Percentiles rank a stretch among this genome's conserved stretches.
Conservation (phyloP, 2,113 vertebrate species). For the Equus przewalskii region DNA sequence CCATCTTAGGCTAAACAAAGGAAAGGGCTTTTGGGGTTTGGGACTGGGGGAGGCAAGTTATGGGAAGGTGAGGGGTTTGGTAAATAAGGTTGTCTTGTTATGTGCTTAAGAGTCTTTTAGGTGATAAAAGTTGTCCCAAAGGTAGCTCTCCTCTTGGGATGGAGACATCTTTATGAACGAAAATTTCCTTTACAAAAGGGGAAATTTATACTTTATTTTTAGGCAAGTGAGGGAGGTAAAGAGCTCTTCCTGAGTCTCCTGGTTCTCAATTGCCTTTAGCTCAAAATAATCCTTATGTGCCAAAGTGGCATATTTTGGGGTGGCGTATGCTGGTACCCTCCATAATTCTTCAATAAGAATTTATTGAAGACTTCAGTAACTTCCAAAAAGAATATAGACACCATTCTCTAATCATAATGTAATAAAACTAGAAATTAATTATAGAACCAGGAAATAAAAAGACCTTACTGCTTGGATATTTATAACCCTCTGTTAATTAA, state of each 20-base stretch:
- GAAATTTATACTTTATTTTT: not conserved
- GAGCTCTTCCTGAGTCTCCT: not conserved
- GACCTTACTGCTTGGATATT: not conserved
- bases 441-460: slow-evolving; percentile 1
- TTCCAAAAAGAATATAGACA: not conserved
- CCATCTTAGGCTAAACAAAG: not conserved
- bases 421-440: not conserved
- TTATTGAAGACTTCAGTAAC: not conserved
- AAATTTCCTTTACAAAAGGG: not conserved
- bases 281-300: not conserved
- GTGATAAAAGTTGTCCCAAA: not conserved
- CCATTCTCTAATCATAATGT: not conserved
- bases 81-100: not conserved
- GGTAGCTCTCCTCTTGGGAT: not conserved
- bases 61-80: not conserved
- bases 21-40: not conserved
- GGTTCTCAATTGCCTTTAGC: not conserved
- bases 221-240: not conserved
- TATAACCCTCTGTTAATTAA: not conserved
- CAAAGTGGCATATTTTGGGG: not conserved
- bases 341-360: not conserved
- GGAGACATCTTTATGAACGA: not conserved
- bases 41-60: not conserved
- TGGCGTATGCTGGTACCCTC: not conserved
- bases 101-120: not conserved